Evolutionary conservation across 2,888 invertebrate genomes (phyloP).

Genomic region (Sphecodes monilicornis): DNA sequence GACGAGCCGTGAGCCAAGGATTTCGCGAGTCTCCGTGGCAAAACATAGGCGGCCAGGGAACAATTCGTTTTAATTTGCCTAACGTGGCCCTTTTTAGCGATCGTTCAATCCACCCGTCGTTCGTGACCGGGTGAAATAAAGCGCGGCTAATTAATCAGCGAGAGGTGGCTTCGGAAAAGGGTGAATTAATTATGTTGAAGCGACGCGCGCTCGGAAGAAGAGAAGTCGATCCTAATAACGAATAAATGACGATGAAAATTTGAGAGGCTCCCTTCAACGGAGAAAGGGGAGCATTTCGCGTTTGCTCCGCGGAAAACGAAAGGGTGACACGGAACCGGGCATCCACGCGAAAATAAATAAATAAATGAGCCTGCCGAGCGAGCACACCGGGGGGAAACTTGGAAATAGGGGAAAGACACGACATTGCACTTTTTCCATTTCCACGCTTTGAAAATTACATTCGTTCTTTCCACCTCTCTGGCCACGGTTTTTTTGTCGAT

Average conservation of each 20-base stretch:
- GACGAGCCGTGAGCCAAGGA: neutral
- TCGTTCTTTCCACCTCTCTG: conserved; percentile 12
- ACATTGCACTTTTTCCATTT: conserved; percentile 64
- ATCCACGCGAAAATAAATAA: conserved; percentile 55
- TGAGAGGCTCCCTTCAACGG: conserved; percentile 7
- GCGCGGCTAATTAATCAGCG: conserved; percentile 48
- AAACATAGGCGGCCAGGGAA: neutral
- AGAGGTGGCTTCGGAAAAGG: conserved; percentile 15
- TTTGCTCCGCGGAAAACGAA: conserved; percentile 22
- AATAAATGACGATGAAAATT: conserved; percentile 59
- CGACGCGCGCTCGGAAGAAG: neutral
- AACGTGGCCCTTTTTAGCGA: conserved; percentile 23
- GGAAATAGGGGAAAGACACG: conserved; percentile 50
- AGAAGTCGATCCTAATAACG: conserved; percentile 38
- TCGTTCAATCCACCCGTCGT: neutral
- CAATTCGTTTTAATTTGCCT: conserved; percentile 42
- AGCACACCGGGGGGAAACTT: conserved; percentile 33
- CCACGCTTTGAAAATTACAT: conserved; percentile 59
- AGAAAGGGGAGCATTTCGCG: neutral
- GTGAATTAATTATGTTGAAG: conserved; percentile 46
- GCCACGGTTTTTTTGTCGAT: neutral
- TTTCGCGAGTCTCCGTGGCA: neutral
- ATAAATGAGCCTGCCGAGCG: conserved; percentile 48
- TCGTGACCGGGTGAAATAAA: conserved; percentile 38
- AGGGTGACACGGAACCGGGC: conserved; percentile 13